Evolutionary conservation across 2,113 vertebrate genomes (phyloP).

Genomic region (Condylura cristata): DNA sequence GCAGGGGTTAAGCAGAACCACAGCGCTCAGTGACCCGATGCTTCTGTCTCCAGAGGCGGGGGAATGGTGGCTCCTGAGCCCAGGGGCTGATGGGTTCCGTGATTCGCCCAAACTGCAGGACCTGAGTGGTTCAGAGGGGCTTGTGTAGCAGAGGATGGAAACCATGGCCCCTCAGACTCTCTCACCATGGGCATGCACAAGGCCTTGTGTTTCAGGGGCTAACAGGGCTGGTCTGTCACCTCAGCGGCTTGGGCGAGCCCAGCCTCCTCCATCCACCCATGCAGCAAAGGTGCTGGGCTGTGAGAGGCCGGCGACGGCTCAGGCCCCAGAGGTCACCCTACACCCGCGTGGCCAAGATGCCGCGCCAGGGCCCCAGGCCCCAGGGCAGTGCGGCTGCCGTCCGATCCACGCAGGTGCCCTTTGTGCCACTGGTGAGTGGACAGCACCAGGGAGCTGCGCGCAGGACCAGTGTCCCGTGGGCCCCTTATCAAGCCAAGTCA

Average conservation of each 20-base stretch:
- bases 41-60: too few species aligned
- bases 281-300: too few species aligned
- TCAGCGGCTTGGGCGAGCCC: not conserved
- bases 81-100: not conserved
- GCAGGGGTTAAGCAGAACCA: not conserved
- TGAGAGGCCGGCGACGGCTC: too few species aligned
- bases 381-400: too few species aligned
- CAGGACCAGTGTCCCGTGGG: not conserved
- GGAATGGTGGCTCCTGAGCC: not conserved
- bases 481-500: rapidly evolving
- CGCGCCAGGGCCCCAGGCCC: too few species aligned
- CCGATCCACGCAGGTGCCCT: too few species aligned
- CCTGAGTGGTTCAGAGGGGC: too few species aligned
- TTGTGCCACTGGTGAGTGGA: not conserved
- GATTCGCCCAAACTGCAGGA: not conserved
- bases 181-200: not conserved
- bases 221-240: not conserved
- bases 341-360: too few species aligned
- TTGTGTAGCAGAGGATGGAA: not conserved
- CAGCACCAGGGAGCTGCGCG: too few species aligned
- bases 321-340: too few species aligned
- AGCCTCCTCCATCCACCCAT: too few species aligned
- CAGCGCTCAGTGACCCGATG: rapidly evolving
- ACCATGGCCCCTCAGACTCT: not conserved
- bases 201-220: not conserved